phyloP scores from a whole-genome alignment of 2,888 invertebrate species.

The Plutella xylostella region DNA sequence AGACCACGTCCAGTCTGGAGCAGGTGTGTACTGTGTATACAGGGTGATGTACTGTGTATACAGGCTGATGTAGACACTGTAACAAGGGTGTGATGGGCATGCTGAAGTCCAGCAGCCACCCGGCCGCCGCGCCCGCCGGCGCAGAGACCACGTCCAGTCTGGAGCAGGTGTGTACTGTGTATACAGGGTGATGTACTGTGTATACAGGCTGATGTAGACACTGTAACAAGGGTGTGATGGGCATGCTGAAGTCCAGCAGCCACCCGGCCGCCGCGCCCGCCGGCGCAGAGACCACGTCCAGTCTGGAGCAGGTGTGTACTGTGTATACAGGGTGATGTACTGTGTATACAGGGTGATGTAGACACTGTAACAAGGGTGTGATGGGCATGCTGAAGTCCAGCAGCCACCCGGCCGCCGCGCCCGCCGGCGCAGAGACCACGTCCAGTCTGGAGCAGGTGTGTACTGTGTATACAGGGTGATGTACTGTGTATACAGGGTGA shows the following conservation, averaged over 20 bases:
- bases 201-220: no score
- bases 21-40: no score
- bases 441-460: conserved; percentile 83
- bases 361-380: conserved; percentile 90
- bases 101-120: conserved; percentile 77
- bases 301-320: conserved; percentile 81
- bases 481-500: no score
- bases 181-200: no score
- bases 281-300: conserved; percentile 80
- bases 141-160: conserved; percentile 83
- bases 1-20: conserved; percentile 83
- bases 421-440: conserved; percentile 76
- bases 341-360: no score
- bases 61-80: no score
- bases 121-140: conserved; percentile 52
- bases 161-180: conserved; percentile 74
- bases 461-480: no score
- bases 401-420: conserved; percentile 56
- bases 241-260: conserved; percentile 82
- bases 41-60: no score
- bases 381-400: conserved; percentile 90
- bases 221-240: conserved; percentile 93
- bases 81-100: conserved; percentile 94
- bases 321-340: no score
- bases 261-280: conserved; percentile 56